Base-by-base conservation (phyloP, 1,140 invertebrate species). In the Leptoteleia sp. region DNA sequence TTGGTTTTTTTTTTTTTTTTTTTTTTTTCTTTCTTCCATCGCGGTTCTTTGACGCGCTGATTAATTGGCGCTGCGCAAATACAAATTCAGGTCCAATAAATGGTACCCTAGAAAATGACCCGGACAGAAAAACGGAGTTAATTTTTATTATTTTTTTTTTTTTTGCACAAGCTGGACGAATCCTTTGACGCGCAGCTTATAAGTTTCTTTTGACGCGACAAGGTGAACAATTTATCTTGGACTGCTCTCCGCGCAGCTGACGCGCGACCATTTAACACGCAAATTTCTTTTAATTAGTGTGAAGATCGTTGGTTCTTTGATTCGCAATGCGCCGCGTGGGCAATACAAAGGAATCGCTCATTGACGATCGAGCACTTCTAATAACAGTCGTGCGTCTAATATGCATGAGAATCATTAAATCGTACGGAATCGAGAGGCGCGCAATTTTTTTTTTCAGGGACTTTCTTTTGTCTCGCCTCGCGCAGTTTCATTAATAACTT, bases 341-440 rank as follows among this genome's bases (percentile, higher is more conserved):
- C 42, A 68, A 47, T 57, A 68, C 64, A 68, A 68, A 68, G 52
- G 64, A 68, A 57, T 55, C 47, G 27, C n/a, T 68, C 3, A 68
- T 54, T 12, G 33, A 47, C 31, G 12, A 57, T 45, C 11, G 42
- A 55, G 62, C 12, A 37, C 52, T 25, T 48, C 25, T 57, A 68
- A 68, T 68, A 55, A 57, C 27, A 43, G 37, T 54, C 31, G n/a
- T 1, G 11, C 42, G 22, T 47, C 33, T 47, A 68, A 57, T 68
- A 68, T 68, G 50, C 50, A 68, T 68, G 57, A 68, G 42, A 57
- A 57, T 47, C 31, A 31, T 68, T 27, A 47, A 68, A 68, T 68
- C 38, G 57, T 27, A 27, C 50, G n/a, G 48, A 68, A 47, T 38
- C 12, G 38, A 47, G 8, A 43, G 38, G 55, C 43, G 45, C 9